phyloP scores from a whole-genome alignment of 64 coral and sea anemone species.

The Dendrophyllia cribrosa region DNA sequence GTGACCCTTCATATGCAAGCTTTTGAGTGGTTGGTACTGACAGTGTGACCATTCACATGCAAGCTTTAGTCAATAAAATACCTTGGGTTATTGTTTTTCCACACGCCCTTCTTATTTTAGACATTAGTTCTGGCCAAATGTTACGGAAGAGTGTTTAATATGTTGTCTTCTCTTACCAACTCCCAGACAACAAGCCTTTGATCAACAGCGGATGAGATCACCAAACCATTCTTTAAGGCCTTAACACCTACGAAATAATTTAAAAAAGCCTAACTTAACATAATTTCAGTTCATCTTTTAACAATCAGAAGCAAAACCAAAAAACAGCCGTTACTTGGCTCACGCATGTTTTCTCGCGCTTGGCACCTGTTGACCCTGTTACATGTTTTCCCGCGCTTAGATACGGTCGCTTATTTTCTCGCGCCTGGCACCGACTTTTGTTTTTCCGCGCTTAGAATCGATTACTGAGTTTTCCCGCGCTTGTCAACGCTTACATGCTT shows the following conservation, averaged over 20 bases:
- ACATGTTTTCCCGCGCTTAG: no score
- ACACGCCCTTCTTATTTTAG: no score
- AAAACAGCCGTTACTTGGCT: neutral
- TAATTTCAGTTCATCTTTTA: neutral
- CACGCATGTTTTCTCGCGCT: neutral
- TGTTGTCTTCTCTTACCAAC: neutral
- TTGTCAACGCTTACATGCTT: neutral
- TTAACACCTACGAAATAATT: constrained; percentile 67
- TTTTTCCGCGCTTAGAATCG: no score
- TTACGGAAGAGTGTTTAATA: neutral
- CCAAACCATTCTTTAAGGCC: constrained; percentile 40
- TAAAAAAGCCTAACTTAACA: neutral
- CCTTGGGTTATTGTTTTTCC: no score
- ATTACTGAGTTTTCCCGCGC: neutral
- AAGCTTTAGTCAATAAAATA: no score
- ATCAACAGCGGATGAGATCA: constrained; percentile 83
- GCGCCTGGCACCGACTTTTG: no score
- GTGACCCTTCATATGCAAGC: no score
- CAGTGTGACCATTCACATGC: no score
- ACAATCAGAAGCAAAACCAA: neutral
- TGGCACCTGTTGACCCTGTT: neutral
- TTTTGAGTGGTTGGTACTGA: no score
- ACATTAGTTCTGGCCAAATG: no score
- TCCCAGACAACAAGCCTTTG: constrained; percentile 76
- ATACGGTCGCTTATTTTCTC: neutral